phyloP scores from a whole-genome alignment of 1,140 invertebrate species.

The Physella acuta region DNA sequence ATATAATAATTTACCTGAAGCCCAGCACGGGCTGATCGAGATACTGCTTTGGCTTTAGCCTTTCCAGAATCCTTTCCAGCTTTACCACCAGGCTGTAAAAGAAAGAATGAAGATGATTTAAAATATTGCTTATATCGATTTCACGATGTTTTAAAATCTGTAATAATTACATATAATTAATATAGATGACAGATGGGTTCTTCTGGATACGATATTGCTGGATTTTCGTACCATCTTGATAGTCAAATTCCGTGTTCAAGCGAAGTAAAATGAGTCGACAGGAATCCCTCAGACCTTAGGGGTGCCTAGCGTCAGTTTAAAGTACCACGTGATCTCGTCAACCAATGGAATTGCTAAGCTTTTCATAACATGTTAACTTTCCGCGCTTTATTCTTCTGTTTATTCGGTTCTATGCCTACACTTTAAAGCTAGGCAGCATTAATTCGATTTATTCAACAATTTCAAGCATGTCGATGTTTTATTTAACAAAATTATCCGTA shows the following conservation, averaged over 20 bases:
- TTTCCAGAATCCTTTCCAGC: slow-evolving; percentile 99
- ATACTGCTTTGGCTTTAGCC: slow-evolving; percentile 98
- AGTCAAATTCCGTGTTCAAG: slow-evolving; percentile 1
- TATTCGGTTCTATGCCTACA: too few relatives aligned
- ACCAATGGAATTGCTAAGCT: slow-evolving; percentile 20
- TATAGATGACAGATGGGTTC: slow-evolving; percentile 12
- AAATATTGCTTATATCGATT: slow-evolving; percentile 23
- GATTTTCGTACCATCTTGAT: slow-evolving; percentile 32
- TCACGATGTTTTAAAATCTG: slow-evolving; percentile 9
- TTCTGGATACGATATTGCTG: slow-evolving; percentile 23
- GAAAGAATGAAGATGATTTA: slow-evolving; percentile 23
- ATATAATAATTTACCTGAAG: slow-evolving; percentile 77
- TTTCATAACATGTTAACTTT: slow-evolving; percentile 4
- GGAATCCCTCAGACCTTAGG: too few relatives aligned
- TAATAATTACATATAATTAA: slow-evolving; percentile 8
- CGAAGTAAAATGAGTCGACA: too few relatives aligned
- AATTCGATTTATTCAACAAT: too few relatives aligned
- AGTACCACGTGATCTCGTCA: slow-evolving; percentile 23
- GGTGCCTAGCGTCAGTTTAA: slow-evolving; percentile 24
- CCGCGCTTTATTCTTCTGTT: slow-evolving; percentile 16
- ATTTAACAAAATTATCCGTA: too few relatives aligned
- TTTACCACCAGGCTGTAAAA: slow-evolving; percentile 89
- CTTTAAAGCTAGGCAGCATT: too few relatives aligned
- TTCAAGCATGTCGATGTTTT: too few relatives aligned
- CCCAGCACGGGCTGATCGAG: slow-evolving; percentile 94